Base-by-base conservation (phyloP, 2,888 invertebrate species). In the Stegophylla sp. region DNA sequence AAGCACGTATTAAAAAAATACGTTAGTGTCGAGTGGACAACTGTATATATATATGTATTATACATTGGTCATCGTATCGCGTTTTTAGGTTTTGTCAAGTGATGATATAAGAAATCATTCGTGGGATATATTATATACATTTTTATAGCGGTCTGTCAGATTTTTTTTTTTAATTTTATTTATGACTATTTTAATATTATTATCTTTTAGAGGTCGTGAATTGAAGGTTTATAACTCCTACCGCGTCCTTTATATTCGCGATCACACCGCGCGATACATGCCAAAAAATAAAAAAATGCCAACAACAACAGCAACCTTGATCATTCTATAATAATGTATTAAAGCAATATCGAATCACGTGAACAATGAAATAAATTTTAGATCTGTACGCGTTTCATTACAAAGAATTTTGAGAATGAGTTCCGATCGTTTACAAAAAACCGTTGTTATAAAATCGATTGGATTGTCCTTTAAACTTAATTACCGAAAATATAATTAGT, bases 231-330 rank as follows among this genome's bases (percentile, higher is more conserved):
- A 23, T 23, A 34, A 17, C 13, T 51, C 53, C 66, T 56, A 34
- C 61, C 28, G 34, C 43, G 71, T 79, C 79, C 71, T 79, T 79
- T 56, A 66, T 5, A 56, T 56, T 51, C 56, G 59, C 23, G 34
- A 48, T 34, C 34, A 23, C 34, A 12, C 41, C 20, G 17, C 23
- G 34, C 41, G 28, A 51, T 48, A 63, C 69, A 48, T 79, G 79
- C 61, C 69, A 71, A 67, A 67, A 67, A 67, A 76, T 43, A 64
- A 76, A 76, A 51, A 69, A 79, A 69, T 59, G 23, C 79, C 48
- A 59, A 23, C 69, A 41, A 34, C 3, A 34, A 34, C 3, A 34
- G 7, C 7, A 34, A 26, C 79, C 79, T 79, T 79, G 69, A 71
- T 79, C 69, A 10, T 23, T 28, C 20, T 28, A 59, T 63, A n/a